These are phyloP conservation scores for Vanessa atalanta DNA, from an alignment of 1,140 invertebrate genomes.

Conservation along the genomic window DNA sequence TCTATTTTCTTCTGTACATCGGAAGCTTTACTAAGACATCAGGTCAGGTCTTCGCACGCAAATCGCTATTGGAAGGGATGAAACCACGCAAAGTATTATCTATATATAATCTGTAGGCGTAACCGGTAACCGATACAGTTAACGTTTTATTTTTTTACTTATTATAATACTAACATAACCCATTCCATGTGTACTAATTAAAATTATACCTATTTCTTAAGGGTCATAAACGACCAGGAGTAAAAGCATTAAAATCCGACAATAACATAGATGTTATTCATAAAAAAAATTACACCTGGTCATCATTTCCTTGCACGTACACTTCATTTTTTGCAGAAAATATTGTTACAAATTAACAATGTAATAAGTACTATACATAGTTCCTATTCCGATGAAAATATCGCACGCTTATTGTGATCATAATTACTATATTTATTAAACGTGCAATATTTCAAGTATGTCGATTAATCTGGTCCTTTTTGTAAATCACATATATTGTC, in stretches of 20 bases:
- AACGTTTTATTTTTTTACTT: no score
- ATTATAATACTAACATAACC: not conserved
- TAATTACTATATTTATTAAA: not conserved
- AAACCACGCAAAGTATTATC: no score
- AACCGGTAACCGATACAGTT: no score
- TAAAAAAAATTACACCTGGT: not conserved
- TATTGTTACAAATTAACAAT: not conserved
- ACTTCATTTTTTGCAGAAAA: not conserved
- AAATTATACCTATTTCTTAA: not conserved
- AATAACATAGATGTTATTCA: constrained; percentile 8
- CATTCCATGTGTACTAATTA: not conserved
- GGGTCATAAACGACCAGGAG: not conserved
- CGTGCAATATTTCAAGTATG: not conserved
- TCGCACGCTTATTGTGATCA: not conserved
- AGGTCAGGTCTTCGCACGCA: no score
- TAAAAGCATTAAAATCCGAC: not conserved
- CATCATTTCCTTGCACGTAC: no score
- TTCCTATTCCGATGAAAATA: constrained; percentile 8
- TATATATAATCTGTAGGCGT: no score
- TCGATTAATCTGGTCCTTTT: not conserved
- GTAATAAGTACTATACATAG: not conserved
- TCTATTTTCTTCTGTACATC: no score
- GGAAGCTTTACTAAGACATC: no score
- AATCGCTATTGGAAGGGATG: no score
- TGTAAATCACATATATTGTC: not conserved